Base-by-base conservation (phyloP, 2,888 invertebrate species). In the Pycnomerus fuliginosus region DNA sequence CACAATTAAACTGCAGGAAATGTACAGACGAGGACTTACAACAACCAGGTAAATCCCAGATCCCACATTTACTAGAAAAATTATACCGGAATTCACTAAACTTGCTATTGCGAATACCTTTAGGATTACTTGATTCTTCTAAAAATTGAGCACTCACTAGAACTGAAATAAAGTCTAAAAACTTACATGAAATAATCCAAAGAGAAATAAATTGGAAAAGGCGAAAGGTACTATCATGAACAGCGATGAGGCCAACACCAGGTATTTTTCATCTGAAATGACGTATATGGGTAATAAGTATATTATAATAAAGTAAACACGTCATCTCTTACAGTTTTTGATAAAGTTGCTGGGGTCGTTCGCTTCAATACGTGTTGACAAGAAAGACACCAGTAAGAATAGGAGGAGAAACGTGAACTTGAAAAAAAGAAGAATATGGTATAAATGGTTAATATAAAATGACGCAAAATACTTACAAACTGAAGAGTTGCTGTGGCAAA, bases 191-290 rank as follows among this genome's bases (percentile, higher is more conserved):
- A 44, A 24, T 2, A 48, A 11, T 20, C 48, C 48, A 25, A 43
- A 38, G 16, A 44, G 23, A 29, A 45, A 38, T 12, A 48, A 20
- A 12, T 44, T 38, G 1, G 49, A 48, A n/a, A 56, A 35, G 1
- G 46, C 12, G 17, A 48, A 45, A 11, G 46, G 46, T 11, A 49
- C 32, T 10, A 52, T 37, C 30, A 47, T 35, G 14, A 36, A 44
- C 3, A 53, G 8, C 10, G 46, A 43, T 3, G 39, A 36, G 1
- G 49, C 38, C 36, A 51, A 29, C 23, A 44, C 38, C 3, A 49
- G 22, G 24, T 48, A 48, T 36, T 50, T 55, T 37, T 48, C 42
- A 38, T 47, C 50, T 53, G 20, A 37, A 53, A 44, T 17, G 14
- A 28, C 11, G 11, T 32, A n/a, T n/a, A n/a, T n/a, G n/a, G n/a